phyloP scores from a whole-genome alignment of 2,888 invertebrate genomes.

The Agrotis puta region DNA sequence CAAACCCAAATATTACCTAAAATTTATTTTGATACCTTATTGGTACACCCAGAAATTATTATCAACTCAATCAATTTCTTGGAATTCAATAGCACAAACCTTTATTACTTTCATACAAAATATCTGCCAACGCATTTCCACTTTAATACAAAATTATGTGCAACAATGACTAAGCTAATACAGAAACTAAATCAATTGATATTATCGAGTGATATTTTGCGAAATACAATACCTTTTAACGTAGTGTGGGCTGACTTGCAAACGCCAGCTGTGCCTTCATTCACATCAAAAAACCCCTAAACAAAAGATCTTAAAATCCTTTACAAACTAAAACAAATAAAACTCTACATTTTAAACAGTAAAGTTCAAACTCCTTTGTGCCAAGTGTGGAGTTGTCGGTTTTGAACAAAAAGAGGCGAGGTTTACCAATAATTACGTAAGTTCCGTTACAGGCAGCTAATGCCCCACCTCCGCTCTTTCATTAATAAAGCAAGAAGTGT shows the following conservation, averaged over 20 bases:
- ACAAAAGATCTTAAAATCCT: slow-evolving; percentile 43
- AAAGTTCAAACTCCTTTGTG: slow-evolving; percentile 39
- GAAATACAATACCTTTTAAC: slow-evolving; percentile 68
- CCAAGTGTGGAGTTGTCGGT: slow-evolving; percentile 6
- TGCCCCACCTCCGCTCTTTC: slow-evolving; percentile 76
- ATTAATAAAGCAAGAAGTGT: slow-evolving; percentile 76
- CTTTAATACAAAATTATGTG: slow-evolving; percentile 35
- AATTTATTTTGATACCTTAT: slow-evolving; percentile 3
- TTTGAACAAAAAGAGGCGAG: slow-evolving; percentile 39
- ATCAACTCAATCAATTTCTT: not conserved
- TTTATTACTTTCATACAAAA: not conserved
- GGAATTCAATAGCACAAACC: not conserved
- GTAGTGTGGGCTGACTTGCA: slow-evolving; percentile 69
- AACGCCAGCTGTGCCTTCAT: slow-evolving; percentile 77
- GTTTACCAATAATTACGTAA: slow-evolving; percentile 83
- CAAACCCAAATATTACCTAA: not conserved
- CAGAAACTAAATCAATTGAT: slow-evolving; percentile 58
- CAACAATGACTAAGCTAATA: slow-evolving; percentile 41
- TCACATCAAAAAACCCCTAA: slow-evolving; percentile 65
- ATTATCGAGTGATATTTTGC: slow-evolving; percentile 61
- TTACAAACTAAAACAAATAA: slow-evolving; percentile 14
- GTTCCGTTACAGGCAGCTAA: slow-evolving; percentile 76
- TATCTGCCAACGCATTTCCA: slow-evolving; percentile 40
- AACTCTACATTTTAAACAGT: not conserved
- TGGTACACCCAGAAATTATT: not conserved